Base-by-base conservation (phyloP, 2,113 vertebrate species). In the Indri indri region DNA sequence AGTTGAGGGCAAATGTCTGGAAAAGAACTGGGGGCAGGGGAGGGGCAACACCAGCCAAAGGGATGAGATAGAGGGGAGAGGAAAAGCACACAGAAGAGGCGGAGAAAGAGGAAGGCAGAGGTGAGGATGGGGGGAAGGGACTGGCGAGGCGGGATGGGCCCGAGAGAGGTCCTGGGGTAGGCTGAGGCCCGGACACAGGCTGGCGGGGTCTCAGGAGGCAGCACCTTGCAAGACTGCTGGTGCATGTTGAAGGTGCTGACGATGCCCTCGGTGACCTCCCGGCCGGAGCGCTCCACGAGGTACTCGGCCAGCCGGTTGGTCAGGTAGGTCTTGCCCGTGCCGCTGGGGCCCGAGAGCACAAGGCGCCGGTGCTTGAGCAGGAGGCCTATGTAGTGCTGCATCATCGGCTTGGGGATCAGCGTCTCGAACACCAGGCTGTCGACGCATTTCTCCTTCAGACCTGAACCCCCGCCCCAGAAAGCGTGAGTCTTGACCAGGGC, bases 401-500 rank as follows among this genome's bases (percentile, higher is more conserved):
- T 99, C 99, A 99, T 99, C 70, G 99, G 99, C 98, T 99, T 99
- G 73, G 99, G 99, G 96, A 99, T 99, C 52, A 99, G 98, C 0
- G 99, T 99, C 98, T 99, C 99, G 0, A 99, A 99, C 97, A 99
- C 99, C 96, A 99, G 98, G 71, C 99, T 99, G 98, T 99, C 99
- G 79, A 99, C 99, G 0, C 99, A 99, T 95, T 99, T 99, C 97
- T 99, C 99, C 97, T 98, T 99, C 90, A 99, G 98, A 96, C 99
- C 99, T 99, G 98, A 57, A 1, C 17, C 61, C 45, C 65, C 25
- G 30, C 61, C 92, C 88, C 80, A n/a, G 50, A 89, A 61, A 59
- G 79, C 1, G 1, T 12, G 50, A 94, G 89, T 83, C 52, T 25
- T 12, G 12, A 34, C 59, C 27, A 32, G 57, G 22, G 73, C 50